These are phyloP conservation scores for Teleogryllus occipitalis DNA, from an alignment of 1,140 invertebrate genomes.

Conservation along the genomic window DNA sequence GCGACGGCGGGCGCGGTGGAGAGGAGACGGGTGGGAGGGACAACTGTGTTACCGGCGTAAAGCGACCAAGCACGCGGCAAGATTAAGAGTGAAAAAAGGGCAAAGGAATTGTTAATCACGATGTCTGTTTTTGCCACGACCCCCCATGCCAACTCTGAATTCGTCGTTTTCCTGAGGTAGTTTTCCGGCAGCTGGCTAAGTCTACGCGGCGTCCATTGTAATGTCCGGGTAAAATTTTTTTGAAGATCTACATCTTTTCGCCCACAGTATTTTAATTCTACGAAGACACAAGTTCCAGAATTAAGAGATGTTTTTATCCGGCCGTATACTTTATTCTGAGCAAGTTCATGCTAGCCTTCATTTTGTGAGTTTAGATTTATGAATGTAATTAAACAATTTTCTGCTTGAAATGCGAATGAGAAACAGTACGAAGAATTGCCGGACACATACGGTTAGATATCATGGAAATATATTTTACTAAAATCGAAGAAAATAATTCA, in stretches of 20 bases:
- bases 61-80: not conserved
- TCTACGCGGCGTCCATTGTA: not conserved
- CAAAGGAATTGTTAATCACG: conserved; percentile 1
- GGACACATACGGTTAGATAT: too few species aligned
- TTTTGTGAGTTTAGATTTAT: too few species aligned
- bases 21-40: not conserved
- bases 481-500: too few species aligned
- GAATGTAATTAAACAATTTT: too few species aligned
- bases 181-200: not conserved
- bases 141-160: not conserved
- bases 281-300: not conserved
- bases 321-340: too few species aligned
- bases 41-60: not conserved
- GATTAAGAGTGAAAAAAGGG: not conserved
- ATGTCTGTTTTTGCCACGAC: not conserved
- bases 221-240: not conserved
- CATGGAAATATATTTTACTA: too few species aligned
- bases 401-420: too few species aligned
- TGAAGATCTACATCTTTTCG: not conserved
- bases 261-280: not conserved
- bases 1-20: too few species aligned
- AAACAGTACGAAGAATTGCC: too few species aligned
- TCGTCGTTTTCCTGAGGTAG: not conserved
- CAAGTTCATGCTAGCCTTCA: too few species aligned
- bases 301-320: too few species aligned